Evolutionary conservation across 2,113 vertebrate species (phyloP).

Genomic region (Fregetta grallaria): DNA sequence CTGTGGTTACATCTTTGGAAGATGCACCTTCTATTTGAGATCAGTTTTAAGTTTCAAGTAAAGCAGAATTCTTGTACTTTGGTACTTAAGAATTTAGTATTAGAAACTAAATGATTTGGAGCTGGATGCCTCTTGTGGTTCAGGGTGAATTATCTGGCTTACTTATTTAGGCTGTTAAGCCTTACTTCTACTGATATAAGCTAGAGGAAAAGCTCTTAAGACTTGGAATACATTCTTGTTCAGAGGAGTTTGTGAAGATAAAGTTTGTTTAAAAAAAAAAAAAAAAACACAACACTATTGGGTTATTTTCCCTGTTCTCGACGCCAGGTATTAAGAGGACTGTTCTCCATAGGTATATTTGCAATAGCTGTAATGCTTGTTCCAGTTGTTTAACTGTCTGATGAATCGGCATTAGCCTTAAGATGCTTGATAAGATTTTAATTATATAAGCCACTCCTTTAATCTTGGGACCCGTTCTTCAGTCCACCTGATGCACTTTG

Average conservation of each 20-base stretch:
- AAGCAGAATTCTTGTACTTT: background rate
- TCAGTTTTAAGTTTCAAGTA: background rate
- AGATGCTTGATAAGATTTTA: background rate
- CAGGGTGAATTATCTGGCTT: background rate
- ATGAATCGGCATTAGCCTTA: background rate
- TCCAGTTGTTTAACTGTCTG: background rate
- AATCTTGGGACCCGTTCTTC: background rate
- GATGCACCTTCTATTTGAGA: background rate
- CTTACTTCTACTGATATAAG: background rate
- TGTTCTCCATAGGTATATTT: background rate
- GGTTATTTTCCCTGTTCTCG: background rate
- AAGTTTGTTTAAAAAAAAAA: background rate
- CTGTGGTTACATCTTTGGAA: background rate
- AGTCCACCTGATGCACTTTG: background rate
- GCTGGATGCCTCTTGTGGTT: background rate
- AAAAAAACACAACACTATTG: background rate
- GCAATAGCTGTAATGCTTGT: background rate
- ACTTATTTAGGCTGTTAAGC: background rate
- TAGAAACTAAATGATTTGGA: background rate
- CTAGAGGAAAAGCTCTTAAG: background rate
- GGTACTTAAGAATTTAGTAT: background rate
- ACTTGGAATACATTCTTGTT: background rate
- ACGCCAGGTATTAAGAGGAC: background rate
- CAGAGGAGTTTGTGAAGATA: background rate
- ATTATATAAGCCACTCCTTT: background rate